These are phyloP conservation scores for Cheilosia impressa DNA, from an alignment of 2,888 invertebrate genomes.

Conservation along the genomic window DNA sequence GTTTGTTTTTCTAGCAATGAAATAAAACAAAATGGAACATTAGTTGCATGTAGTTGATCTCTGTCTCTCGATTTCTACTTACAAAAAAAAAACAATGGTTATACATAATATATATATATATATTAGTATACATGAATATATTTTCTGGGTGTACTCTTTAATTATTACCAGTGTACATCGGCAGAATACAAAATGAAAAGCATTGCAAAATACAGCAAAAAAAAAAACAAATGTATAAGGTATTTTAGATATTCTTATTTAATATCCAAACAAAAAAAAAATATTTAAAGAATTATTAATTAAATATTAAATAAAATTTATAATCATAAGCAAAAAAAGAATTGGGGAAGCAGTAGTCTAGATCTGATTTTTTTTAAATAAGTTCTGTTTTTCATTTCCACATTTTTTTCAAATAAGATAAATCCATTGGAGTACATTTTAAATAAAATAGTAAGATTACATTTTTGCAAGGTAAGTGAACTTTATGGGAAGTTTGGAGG, in stretches of 20 bases:
- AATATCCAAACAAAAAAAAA: conserved; percentile 84
- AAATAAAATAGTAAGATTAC: conserved; percentile 17
- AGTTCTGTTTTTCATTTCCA: conserved; percentile 43
- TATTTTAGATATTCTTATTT: conserved; percentile 90
- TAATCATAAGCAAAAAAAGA: conserved; percentile 77
- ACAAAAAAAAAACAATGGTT: conserved; percentile 49
- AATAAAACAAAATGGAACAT: conserved; percentile 62
- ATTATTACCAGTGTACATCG: conserved; percentile 73
- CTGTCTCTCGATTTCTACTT: conserved; percentile 72
- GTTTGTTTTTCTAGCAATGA: conserved; percentile 51
- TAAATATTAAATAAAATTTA: conserved; percentile 70
- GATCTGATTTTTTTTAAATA: conserved; percentile 53
- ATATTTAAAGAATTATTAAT: conserved; percentile 73
- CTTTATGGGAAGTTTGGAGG: conserved; percentile 5
- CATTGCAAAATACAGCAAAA: not conserved
- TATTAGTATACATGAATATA: conserved; percentile 71
- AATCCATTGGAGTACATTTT: conserved; percentile 38
- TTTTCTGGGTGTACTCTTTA: conserved; percentile 73
- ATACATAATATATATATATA: conserved; percentile 71
- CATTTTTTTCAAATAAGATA: conserved; percentile 18
- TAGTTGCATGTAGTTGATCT: conserved; percentile 75
- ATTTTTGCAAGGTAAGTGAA: conserved; percentile 41
- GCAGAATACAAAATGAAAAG: conserved; percentile 61
- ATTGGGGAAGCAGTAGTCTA: conserved; percentile 79
- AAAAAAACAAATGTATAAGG: conserved; percentile 80